These are phyloP conservation scores for Cremastinae sp. DNA, from an alignment of 2,888 invertebrate genomes.

Conservation along the genomic window DNA sequence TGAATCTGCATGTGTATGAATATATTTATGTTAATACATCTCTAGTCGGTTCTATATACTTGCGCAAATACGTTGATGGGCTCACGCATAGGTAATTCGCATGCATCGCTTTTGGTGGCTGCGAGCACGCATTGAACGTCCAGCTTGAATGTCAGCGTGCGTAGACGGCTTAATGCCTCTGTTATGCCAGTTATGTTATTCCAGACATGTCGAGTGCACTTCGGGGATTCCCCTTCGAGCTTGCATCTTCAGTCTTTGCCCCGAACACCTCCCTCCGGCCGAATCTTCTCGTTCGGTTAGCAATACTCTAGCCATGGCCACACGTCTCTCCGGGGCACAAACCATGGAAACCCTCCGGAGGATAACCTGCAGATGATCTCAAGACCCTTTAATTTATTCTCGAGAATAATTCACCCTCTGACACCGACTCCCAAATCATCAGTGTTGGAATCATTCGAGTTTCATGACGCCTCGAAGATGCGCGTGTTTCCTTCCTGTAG, in stretches of 20 bases:
- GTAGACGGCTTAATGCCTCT: constrained; percentile 65
- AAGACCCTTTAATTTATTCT: constrained; percentile 45
- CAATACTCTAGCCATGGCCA: constrained; percentile 4
- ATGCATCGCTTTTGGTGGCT: constrained; percentile 24
- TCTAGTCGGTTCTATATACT: background rate
- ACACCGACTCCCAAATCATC: constrained; percentile 24
- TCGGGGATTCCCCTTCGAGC: constrained; percentile 56
- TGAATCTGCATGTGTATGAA: constrained; percentile 1
- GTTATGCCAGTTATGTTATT: constrained; percentile 72
- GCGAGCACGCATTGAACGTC: constrained; percentile 53
- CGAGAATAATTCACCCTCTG: constrained; percentile 42
- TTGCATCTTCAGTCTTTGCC: constrained; percentile 25
- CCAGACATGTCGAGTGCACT: constrained; percentile 69
- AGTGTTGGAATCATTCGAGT: background rate
- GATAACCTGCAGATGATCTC: constrained; percentile 52
- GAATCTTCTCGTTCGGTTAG: constrained; percentile 11
- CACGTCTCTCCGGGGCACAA: constrained; percentile 36
- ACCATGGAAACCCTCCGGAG: constrained; percentile 37
- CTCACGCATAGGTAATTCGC: constrained; percentile 17
- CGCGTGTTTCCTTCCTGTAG: too few relatives aligned
- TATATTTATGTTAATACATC: constrained; percentile 1
- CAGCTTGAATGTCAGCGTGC: constrained; percentile 40
- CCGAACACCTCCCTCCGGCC: constrained; percentile 5
- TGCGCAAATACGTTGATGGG: constrained; percentile 18
- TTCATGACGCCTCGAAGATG: too few relatives aligned